A percentile compares a stretch with the other conserved stretches of the same genome.
Conservation (phyloP, 2,888 invertebrate genomes). For the Scaptomyza caliginosa region DNA sequence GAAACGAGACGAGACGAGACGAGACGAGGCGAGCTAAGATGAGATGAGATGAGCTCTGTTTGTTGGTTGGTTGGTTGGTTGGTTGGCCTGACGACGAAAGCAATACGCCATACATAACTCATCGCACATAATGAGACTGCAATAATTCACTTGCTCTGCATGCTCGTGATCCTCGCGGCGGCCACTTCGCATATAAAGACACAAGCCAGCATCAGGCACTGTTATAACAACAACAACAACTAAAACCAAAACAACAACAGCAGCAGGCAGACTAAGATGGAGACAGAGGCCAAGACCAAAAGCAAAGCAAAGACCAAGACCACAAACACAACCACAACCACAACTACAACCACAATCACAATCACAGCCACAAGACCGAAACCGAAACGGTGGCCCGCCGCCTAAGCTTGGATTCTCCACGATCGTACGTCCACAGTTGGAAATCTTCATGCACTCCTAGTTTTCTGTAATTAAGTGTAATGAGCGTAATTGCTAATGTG, state of each 20-base stretch:
- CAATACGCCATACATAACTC: constrained; percentile 83
- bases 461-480: constrained; percentile 83
- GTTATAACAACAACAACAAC: constrained; percentile 53
- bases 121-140: constrained; percentile 83
- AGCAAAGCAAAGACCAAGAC: no score
- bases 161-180: constrained; percentile 72
- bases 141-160: constrained; percentile 82
- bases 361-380: constrained; percentile 26
- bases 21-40: not conserved
- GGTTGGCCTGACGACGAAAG: constrained; percentile 74
- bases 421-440: constrained; percentile 61
- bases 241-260: constrained; percentile 39
- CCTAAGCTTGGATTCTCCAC: constrained; percentile 28
- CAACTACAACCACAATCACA: constrained; percentile 4
- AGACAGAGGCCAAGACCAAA: constrained; percentile 7
- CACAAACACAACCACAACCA: constrained; percentile 1
- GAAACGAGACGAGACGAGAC: constrained; percentile 26
- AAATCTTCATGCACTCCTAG: constrained; percentile 81
- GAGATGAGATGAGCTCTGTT: not conserved
- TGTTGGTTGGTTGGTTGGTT: not conserved
- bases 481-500: constrained; percentile 83
- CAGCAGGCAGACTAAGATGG: constrained; percentile 13
- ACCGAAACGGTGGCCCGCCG: constrained; percentile 29
- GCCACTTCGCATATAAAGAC: constrained; percentile 59
- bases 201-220: constrained; percentile 56